Percentiles rank a stretch among this genome's conserved stretches.
Evolutionary conservation across 2,113 vertebrate genomes (phyloP).

Genomic region (Cyphomyrus plagiostoma): DNA sequence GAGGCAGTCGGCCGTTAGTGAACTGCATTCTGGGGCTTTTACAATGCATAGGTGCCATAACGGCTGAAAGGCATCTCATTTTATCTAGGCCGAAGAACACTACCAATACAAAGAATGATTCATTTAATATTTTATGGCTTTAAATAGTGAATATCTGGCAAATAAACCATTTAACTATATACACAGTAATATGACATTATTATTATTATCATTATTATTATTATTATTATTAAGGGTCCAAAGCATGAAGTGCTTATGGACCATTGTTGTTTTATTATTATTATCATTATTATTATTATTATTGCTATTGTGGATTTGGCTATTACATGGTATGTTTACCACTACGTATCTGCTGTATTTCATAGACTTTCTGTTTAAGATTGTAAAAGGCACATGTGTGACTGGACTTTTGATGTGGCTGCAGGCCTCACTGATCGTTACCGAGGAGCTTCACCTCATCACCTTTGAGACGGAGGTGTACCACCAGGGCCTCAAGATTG

Average conservation of each 20-base stretch:
- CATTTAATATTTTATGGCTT: not conserved
- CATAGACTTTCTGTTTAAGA: not conserved
- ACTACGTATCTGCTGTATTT: not conserved
- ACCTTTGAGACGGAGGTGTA: constrained; percentile 98
- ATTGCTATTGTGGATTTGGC: not conserved
- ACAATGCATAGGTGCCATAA: not conserved
- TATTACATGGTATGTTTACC: not conserved
- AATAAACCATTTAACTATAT: not conserved
- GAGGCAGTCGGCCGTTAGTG: not conserved
- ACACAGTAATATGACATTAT: not conserved
- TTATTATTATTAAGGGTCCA: not conserved
- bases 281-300: not conserved
- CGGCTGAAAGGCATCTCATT: not conserved
- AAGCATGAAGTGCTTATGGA: too few relatives aligned
- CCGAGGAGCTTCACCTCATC: constrained; percentile 94
- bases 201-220: not conserved
- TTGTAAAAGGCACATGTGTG: not conserved
- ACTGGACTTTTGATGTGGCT: constrained; percentile 9
- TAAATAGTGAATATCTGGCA: not conserved
- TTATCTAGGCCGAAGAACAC: not conserved
- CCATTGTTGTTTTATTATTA: too few relatives aligned
- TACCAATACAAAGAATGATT: not conserved
- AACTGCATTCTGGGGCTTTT: not conserved
- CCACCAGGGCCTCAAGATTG: constrained; percentile 95
- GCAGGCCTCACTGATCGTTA: constrained; percentile 93